phyloP scores from a whole-genome alignment of 2,113 vertebrate genomes.

The Ibidorhyncha struthersii region DNA sequence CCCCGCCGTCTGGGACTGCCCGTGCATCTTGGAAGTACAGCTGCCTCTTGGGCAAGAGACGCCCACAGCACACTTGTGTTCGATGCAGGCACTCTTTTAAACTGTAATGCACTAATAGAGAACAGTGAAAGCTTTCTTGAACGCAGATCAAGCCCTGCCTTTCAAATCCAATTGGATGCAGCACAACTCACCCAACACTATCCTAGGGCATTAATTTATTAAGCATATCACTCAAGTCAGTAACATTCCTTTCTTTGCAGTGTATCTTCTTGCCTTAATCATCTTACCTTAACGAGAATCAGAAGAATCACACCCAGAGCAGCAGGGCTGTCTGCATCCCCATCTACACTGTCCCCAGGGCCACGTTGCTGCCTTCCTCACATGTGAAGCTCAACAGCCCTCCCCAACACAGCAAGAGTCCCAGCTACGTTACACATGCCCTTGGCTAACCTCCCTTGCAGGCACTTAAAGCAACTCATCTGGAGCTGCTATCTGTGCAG shows the following conservation, averaged over 20 bases:
- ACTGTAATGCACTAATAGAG: background rate
- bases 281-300: background rate
- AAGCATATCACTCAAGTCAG: background rate
- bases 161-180: background rate
- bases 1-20: background rate
- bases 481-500: background rate
- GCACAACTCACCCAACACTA: background rate
- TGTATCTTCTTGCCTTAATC: background rate
- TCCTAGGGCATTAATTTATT: background rate
- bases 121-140: background rate
- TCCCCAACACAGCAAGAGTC: background rate
- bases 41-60: background rate
- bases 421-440: background rate
- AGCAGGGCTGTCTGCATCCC: background rate
- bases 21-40: background rate
- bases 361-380: background rate
- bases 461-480: background rate
- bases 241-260: background rate
- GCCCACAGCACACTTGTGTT: background rate
- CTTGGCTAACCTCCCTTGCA: background rate
- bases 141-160: background rate
- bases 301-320: background rate
- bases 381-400: background rate
- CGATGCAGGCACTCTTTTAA: background rate
- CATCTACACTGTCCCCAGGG: accelerated